Percentiles rank a stretch among this genome's conserved stretches.
These are phyloP conservation scores for Pyrochroa serraticornis DNA, from an alignment of 2,888 invertebrate species.

Conservation along the genomic window DNA sequence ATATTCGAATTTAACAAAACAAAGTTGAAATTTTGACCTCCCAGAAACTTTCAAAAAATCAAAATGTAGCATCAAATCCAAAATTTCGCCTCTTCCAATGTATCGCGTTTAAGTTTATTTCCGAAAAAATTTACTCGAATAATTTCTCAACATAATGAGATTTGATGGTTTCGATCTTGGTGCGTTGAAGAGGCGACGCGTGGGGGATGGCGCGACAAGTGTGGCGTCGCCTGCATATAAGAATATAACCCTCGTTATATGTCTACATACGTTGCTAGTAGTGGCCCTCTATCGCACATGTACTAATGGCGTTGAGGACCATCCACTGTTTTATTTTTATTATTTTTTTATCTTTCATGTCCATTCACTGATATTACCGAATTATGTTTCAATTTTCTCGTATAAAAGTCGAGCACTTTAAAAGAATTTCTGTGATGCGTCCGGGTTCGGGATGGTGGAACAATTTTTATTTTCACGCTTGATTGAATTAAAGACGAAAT, in stretches of 20 bases:
- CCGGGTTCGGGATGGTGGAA: not conserved
- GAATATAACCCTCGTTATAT: constrained; percentile 45
- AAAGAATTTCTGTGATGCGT: constrained; percentile 8
- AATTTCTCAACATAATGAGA: too few species aligned
- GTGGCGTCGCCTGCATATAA: constrained; percentile 27
- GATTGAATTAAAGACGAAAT: not conserved
- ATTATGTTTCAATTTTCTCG: constrained; percentile 53
- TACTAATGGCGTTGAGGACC: constrained; percentile 51
- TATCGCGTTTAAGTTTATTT: too few species aligned
- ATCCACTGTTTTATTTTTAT: constrained; percentile 53
- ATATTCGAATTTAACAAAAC: too few species aligned
- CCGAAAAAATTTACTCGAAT: too few species aligned
- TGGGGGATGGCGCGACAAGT: constrained; percentile 1
- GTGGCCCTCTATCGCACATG: constrained; percentile 49
- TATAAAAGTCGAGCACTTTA: constrained; percentile 24
- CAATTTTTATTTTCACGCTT: not conserved
- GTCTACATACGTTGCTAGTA: constrained; percentile 44
- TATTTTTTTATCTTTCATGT: constrained; percentile 53
- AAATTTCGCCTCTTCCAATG: too few species aligned
- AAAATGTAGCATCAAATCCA: too few species aligned
- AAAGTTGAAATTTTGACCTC: too few species aligned
- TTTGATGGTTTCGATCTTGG: too few species aligned
- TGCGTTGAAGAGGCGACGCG: too few species aligned
- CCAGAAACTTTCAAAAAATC: too few species aligned
- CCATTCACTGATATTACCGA: constrained; percentile 48